phyloP scores from a whole-genome alignment of 1,140 invertebrate species.

The Drosophila bifasciata region DNA sequence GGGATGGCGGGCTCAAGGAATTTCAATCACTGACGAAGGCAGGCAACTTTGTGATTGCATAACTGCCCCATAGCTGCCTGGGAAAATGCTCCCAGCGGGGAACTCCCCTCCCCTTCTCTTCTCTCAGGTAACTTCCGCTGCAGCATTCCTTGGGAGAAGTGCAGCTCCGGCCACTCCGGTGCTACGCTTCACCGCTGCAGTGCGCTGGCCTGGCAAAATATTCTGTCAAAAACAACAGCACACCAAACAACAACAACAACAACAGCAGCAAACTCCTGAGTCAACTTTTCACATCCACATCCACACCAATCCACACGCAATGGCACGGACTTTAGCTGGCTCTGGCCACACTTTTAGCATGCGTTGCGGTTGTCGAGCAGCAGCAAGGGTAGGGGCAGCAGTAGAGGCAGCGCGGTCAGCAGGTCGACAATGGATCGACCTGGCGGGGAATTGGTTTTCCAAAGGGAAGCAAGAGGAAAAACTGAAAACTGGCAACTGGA shows the following conservation, averaged over 20 bases:
- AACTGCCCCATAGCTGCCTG: conserved; percentile 47
- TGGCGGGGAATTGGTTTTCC: conserved; percentile 27
- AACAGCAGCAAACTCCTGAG: conserved; percentile 46
- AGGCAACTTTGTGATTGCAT: conserved; percentile 74
- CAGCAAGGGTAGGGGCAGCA: conserved; percentile 25
- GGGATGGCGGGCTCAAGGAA: conserved; percentile 52
- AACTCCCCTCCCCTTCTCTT: conserved; percentile 6
- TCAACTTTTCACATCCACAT: conserved; percentile 57
- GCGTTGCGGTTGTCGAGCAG: conserved; percentile 65
- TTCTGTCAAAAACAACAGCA: conserved; percentile 71
- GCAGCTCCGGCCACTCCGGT: too few species aligned
- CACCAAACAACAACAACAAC: conserved; percentile 59
- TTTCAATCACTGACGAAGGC: conserved; percentile 69
- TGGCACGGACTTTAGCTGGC: conserved; percentile 23
- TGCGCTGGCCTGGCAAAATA: conserved; percentile 47
- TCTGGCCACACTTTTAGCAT: conserved; percentile 71
- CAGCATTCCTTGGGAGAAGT: conserved; percentile 46
- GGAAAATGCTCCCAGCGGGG: conserved; percentile 28
- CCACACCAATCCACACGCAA: conserved; percentile 29
- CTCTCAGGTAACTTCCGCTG: conserved; percentile 37
- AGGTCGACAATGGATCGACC: conserved; percentile 44
- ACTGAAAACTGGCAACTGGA: conserved; percentile 47
- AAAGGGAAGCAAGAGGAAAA: background rate
- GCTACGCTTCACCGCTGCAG: conserved; percentile 7
- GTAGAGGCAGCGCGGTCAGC: conserved; percentile 31